phyloP scores from a whole-genome alignment of 2,113 vertebrate genomes.

The Dermatemys mawii region DNA sequence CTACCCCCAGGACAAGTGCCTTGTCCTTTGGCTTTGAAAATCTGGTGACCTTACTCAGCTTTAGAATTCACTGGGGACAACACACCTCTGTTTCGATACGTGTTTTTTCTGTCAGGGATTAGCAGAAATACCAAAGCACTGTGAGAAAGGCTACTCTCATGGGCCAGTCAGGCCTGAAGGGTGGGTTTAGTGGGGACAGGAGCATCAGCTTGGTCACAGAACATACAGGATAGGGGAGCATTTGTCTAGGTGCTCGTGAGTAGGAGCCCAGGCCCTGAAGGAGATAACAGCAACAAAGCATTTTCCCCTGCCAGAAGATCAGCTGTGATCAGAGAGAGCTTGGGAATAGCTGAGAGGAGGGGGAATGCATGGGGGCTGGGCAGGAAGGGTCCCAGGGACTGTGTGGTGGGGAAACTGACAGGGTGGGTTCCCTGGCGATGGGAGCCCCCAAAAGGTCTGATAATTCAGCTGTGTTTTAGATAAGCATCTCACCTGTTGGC shows the following conservation, averaged over 20 bases:
- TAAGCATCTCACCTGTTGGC: neutral
- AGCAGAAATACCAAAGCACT: neutral
- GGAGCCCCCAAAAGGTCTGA: neutral
- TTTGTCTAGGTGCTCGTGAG: neutral
- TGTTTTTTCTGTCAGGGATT: neutral
- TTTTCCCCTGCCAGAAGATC: neutral
- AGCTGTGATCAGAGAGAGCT: neutral
- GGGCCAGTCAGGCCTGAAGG: neutral
- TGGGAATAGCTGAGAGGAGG: neutral
- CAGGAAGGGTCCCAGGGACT: neutral
- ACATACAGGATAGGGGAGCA: neutral
- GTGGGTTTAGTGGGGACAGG: neutral
- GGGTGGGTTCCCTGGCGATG: neutral
- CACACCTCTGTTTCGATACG: neutral
- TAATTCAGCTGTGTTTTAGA: neutral
- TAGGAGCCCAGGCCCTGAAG: rapidly evolving
- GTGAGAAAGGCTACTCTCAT: neutral
- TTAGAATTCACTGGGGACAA: neutral
- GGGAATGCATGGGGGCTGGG: neutral
- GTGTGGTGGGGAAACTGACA: neutral
- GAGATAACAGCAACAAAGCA: neutral
- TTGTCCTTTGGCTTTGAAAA: neutral
- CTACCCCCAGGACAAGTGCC: neutral
- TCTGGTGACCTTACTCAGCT: neutral
- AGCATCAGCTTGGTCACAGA: neutral